Percentiles rank a stretch among this genome's conserved stretches.
These are phyloP conservation scores for Tachuris rubrigastra DNA, from an alignment of 2,113 vertebrate genomes.

Conservation along the genomic window DNA sequence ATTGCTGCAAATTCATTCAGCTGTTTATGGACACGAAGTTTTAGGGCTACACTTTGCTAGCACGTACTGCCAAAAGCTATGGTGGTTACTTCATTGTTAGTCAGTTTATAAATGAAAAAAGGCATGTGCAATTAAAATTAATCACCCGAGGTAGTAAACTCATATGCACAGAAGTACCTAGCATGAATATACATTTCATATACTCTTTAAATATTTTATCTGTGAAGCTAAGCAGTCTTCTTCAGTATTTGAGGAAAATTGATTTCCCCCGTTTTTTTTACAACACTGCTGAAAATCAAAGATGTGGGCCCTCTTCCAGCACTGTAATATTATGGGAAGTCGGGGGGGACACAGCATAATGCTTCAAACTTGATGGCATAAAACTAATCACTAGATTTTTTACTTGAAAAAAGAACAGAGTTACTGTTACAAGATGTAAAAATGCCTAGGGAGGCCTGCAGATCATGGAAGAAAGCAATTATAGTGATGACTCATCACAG, in stretches of 20 bases:
- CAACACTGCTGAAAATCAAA: neutral
- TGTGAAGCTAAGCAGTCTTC: neutral
- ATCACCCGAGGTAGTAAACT: neutral
- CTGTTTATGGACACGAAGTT: neutral
- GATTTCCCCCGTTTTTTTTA: neutral
- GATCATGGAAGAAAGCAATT: neutral
- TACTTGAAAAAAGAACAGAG: neutral
- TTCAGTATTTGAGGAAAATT: neutral
- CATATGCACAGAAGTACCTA: neutral
- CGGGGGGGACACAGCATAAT: neutral
- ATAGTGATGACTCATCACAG: neutral
- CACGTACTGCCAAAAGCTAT: neutral
- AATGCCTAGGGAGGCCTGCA: neutral
- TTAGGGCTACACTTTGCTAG: neutral
- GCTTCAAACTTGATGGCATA: neutral
- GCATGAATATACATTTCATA: neutral
- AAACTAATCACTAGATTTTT: neutral
- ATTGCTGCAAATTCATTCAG: neutral
- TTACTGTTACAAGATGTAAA: neutral
- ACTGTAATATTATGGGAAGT: neutral
- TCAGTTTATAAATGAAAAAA: neutral
- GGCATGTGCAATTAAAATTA: neutral
- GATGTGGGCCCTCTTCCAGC: neutral
- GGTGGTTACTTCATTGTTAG: neutral
- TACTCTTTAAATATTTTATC: neutral